A percentile compares a stretch with the other conserved stretches of the same genome.
Conservation (phyloP, 1,140 invertebrate genomes). For the Propsilocerus akamusi region DNA sequence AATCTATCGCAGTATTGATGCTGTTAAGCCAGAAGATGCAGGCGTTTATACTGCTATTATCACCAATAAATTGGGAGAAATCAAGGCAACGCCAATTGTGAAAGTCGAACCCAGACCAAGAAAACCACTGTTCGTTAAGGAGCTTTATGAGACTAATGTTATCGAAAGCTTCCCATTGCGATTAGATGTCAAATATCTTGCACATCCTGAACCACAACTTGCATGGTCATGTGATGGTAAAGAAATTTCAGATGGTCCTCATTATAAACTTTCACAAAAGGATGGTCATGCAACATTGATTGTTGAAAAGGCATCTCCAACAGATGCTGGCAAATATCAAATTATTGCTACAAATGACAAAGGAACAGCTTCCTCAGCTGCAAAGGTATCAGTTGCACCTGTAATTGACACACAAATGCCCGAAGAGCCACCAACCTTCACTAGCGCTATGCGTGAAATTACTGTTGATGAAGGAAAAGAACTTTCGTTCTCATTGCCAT, state of each 20-base stretch:
- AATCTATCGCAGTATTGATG: constrained; percentile 37
- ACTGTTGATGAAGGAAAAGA: constrained; percentile 59
- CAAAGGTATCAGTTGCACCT: constrained; percentile 42
- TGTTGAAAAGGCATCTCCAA: constrained; percentile 38
- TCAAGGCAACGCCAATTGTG: constrained; percentile 38
- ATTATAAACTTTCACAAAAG: constrained; percentile 38
- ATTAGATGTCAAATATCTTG: constrained; percentile 53
- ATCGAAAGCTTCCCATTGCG: constrained; percentile 68
- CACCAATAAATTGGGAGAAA: constrained; percentile 54
- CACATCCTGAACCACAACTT: constrained; percentile 50
- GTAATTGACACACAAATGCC: constrained; percentile 37
- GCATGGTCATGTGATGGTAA: constrained; percentile 62
- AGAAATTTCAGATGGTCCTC: constrained; percentile 49
- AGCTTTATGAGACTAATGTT: constrained; percentile 48
- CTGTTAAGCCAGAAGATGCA: constrained; percentile 51
- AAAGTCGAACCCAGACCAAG: constrained; percentile 46
- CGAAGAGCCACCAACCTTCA: constrained; percentile 54
- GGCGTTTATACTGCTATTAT: constrained; percentile 60
- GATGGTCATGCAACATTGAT: constrained; percentile 47
- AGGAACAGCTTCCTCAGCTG: constrained; percentile 48
- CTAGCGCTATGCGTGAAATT: constrained; percentile 50
- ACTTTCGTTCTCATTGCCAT: constrained; percentile 41
- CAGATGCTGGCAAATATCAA: constrained; percentile 57
- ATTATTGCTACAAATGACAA: constrained; percentile 54
- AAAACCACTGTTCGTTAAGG: constrained; percentile 48